Evolutionary conservation across 2,888 invertebrate species (phyloP).

Genomic region (Plebejus anna): DNA sequence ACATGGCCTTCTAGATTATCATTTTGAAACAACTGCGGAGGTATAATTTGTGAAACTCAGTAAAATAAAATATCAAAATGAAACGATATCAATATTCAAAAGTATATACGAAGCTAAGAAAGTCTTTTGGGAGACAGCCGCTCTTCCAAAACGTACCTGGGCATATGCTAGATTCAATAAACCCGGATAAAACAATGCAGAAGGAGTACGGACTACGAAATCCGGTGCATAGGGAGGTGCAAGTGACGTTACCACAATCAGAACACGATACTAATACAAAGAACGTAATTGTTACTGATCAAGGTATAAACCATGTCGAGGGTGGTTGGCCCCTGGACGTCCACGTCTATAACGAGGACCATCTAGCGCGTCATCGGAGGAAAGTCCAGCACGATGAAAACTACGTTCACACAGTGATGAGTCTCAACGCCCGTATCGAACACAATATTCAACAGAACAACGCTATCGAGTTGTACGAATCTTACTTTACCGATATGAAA

Average conservation of each 20-base stretch:
- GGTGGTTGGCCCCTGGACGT: constrained; percentile 93
- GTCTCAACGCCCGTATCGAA: constrained; percentile 78
- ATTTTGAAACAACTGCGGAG: constrained; percentile 29
- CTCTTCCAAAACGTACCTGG: constrained; percentile 67
- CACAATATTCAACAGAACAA: constrained; percentile 88
- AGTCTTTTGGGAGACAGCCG: constrained; percentile 71
- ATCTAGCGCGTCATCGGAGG: constrained; percentile 85
- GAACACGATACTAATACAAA: constrained; percentile 81
- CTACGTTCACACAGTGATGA: constrained; percentile 83
- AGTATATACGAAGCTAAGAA: constrained; percentile 71
- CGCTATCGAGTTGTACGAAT: constrained; percentile 88
- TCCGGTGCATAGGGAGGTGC: constrained; percentile 72
- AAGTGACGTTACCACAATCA: constrained; percentile 67
- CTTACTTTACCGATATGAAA: constrained; percentile 83
- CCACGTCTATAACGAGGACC: constrained; percentile 83
- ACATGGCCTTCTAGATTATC: constrained; percentile 59
- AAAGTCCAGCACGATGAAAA: constrained; percentile 89
- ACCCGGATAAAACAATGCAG: constrained; percentile 59
- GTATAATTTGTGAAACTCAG: constrained; percentile 28
- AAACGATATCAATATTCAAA: constrained; percentile 53
- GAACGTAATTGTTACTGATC: constrained; percentile 77
- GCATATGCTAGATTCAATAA: constrained; percentile 64
- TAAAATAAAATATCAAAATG: constrained; percentile 44
- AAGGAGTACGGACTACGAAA: constrained; percentile 71
- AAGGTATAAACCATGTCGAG: constrained; percentile 86